Evolutionary conservation across 2,113 vertebrate species (phyloP).

Genomic region (Empidonax alnorum): DNA sequence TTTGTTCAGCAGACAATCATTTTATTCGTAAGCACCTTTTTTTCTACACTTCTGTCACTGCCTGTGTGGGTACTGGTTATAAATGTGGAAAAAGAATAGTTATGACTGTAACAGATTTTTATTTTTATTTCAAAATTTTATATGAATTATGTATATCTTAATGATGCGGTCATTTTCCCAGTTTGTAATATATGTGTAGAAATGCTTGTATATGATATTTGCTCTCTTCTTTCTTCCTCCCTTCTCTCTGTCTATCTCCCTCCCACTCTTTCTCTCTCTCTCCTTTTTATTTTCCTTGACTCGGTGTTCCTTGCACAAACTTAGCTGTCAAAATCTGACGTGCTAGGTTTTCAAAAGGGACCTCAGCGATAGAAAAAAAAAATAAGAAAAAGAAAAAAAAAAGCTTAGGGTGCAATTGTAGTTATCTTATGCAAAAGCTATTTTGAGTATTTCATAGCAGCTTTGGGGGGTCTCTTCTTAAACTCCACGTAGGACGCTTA

Average conservation of each 20-base stretch:
- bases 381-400: constrained; percentile 4
- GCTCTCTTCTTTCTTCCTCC: constrained; percentile 73
- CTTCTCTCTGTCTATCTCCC: background rate
- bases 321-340: constrained; percentile 84
- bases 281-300: constrained; percentile 85
- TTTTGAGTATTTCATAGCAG: constrained; percentile 86
- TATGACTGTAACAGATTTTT: constrained; percentile 99
- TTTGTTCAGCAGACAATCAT: constrained; percentile 99
- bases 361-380: constrained; percentile 59
- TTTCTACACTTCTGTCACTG: constrained; percentile 97
- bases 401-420: constrained; percentile 80
- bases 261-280: constrained; percentile 57
- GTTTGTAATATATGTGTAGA: constrained; percentile 99
- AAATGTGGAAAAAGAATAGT: constrained; percentile 97
- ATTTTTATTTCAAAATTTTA: constrained; percentile 99
- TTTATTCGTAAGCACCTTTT: constrained; percentile 99
- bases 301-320: constrained; percentile 88
- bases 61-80: constrained; percentile 99
- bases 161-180: constrained; percentile 97
- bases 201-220: constrained; percentile 99
- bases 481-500: constrained; percentile 88
- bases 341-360: constrained; percentile 75
- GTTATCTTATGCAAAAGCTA: constrained; percentile 89
- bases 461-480: constrained; percentile 79
- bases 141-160: constrained; percentile 99